Conservation (phyloP, 2,797 vertebrate genomes). For the Dryobates pubescens region DNA sequence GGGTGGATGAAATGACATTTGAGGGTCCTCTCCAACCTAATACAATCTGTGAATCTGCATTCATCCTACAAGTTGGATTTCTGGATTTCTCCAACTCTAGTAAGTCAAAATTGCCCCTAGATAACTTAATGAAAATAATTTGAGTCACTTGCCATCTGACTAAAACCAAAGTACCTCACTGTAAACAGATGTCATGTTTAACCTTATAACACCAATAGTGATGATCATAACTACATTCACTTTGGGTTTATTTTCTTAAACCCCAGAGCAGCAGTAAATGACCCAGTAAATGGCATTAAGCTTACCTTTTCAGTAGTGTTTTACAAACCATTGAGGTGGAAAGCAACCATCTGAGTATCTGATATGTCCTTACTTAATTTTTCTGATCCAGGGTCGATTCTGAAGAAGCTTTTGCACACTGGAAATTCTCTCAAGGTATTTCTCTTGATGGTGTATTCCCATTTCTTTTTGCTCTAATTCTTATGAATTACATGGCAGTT, state of each 20-base stretch:
- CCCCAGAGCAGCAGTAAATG: rapidly evolving
- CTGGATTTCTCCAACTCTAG: not conserved
- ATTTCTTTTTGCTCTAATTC: not conserved
- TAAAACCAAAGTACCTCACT: not conserved
- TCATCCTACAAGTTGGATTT: not conserved
- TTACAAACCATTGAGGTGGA: too few species aligned
- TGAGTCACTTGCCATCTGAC: not conserved
- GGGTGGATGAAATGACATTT: too few species aligned
- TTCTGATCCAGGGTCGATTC: conserved; percentile 87
- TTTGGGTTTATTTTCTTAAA: not conserved
- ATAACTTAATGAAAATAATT: not conserved
- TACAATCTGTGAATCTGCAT: too few species aligned
- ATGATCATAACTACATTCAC: not conserved
- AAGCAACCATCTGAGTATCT: not conserved
- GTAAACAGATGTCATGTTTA: not conserved
- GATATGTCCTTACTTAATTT: conserved; percentile 4
- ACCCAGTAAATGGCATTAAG: not conserved
- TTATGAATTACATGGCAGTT: not conserved
- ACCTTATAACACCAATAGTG: not conserved
- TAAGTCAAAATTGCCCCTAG: not conserved
- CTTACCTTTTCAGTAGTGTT: not conserved
- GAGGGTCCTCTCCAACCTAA: too few species aligned
- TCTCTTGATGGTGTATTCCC: not conserved
- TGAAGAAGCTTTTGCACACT: conserved; percentile 99
- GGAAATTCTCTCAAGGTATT: conserved; percentile 98